Percentiles rank a stretch among this genome's conserved stretches.
Conservation (phyloP, 2,797 vertebrate genomes). For the Coccyzus lansbergi region DNA sequence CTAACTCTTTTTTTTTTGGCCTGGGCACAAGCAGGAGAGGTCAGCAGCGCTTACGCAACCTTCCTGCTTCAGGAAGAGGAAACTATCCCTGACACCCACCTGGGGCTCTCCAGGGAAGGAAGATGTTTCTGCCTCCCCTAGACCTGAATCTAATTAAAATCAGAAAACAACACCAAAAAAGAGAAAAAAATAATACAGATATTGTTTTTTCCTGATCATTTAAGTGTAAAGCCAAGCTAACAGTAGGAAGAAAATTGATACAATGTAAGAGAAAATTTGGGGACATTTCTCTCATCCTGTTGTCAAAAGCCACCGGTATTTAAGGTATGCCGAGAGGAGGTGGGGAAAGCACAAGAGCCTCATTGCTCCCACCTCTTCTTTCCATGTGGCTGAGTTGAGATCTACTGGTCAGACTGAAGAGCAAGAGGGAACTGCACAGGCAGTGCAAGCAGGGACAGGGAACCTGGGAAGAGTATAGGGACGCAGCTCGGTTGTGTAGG, state of each 20-base stretch:
- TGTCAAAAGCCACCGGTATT: not conserved
- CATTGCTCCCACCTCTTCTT: too few species aligned
- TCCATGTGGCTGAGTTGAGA: too few species aligned
- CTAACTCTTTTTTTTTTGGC: not conserved
- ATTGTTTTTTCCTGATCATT: slow-evolving; percentile 8
- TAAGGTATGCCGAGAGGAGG: not conserved
- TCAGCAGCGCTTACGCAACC: not conserved
- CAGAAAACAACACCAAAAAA: not conserved
- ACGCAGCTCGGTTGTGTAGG: too few species aligned
- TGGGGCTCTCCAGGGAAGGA: not conserved
- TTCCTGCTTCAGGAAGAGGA: slow-evolving; percentile 37
- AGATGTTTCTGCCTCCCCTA: slow-evolving; percentile 35
- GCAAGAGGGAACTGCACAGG: too few species aligned
- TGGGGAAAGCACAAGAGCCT: not conserved
- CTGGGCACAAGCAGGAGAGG: not conserved
- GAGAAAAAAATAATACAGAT: not conserved
- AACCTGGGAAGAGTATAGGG: too few species aligned
- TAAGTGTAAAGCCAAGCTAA: slow-evolving; percentile 20
- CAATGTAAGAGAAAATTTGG: not conserved
- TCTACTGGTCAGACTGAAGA: too few species aligned
- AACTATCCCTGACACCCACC: slow-evolving; percentile 14
- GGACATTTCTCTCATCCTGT: not conserved
- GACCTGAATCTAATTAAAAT: slow-evolving; percentile 43
- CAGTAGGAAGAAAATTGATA: not conserved
- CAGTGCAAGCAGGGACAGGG: too few species aligned